These are phyloP conservation scores for Pantherophis alleghaniensis DNA, from an alignment of 2,797 vertebrate genomes.

Conservation along the genomic window DNA sequence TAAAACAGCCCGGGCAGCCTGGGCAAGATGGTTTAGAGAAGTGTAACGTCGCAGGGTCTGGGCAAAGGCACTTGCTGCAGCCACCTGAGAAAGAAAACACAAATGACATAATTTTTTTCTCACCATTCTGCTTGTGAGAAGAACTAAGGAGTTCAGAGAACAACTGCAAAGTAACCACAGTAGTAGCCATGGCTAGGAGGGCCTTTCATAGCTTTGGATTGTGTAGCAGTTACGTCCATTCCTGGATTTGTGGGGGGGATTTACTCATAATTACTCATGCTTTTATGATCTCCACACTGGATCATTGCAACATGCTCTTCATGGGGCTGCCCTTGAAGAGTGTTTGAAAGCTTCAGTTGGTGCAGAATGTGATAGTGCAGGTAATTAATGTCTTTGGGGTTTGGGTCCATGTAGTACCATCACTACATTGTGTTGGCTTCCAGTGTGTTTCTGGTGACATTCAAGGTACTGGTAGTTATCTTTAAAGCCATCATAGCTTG, in stretches of 20 bases:
- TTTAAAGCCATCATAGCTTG: not conserved
- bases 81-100: slow-evolving; percentile 72
- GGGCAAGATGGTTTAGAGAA: slow-evolving; percentile 90
- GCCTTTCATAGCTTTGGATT: not conserved
- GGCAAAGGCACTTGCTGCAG: slow-evolving; percentile 86
- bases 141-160: too few species aligned
- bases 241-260: not conserved
- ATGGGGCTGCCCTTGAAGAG: not conserved
- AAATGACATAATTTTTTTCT: too few species aligned
- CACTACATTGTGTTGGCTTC: not conserved
- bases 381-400: not conserved
- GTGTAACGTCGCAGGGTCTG: slow-evolving; percentile 92
- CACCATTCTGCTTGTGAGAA: too few species aligned
- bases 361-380: not conserved
- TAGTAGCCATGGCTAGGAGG: too few species aligned
- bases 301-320: not conserved
- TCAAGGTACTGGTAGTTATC: not conserved
- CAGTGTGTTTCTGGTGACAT: not conserved
- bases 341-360: not conserved
- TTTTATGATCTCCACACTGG: not conserved
- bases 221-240: not conserved
- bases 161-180: too few species aligned
- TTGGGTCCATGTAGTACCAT: not conserved
- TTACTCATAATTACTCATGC: not conserved
- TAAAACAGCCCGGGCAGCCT: slow-evolving; percentile 88